Base-by-base conservation (phyloP, 2,113 vertebrate genomes). In the Oophaga pumilio region DNA sequence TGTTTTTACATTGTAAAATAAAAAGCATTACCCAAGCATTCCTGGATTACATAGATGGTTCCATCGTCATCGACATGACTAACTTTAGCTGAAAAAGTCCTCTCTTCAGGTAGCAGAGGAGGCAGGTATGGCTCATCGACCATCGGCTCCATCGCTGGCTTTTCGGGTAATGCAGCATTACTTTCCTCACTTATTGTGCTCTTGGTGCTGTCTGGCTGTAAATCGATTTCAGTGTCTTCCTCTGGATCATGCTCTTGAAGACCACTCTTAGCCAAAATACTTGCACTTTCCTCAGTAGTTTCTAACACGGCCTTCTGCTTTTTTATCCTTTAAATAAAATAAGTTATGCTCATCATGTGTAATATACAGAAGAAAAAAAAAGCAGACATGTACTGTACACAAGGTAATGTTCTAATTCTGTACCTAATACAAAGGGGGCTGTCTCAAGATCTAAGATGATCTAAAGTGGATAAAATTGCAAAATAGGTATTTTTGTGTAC, bases 1-100 rank as follows among this genome's bases (percentile, higher is more conserved):
- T 8, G 17, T 62, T 59, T 62, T 62, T 62, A 62, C 20, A 11
- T 66, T n/a, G 22, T 24, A 66, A 66, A n/a, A 76, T 50, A 13
- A 17, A 80, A 28, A 14, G 14, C 33, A 50, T 82, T 94, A 96
- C 95, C 95, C 90, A 84, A 90, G 64, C 88, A 90, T 86, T 91
- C 93, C 64, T 89, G 96, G 93, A 96, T 92, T 88, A 92, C 88
- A 73, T 97, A 97, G 91, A 99, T 95, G 76, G 96, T 92, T 74
- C 98, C 97, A 76, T 98, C 95, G 0, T 91, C 91, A 89, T 94
- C 95, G 84, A 99, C 14, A 1, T 92, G 96, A 57, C 94, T 96
- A 52, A 99, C 92, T 66, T 52, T 73, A 89, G 96, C 95, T 24
- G 90, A 90, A 74, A 95, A 93, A 78, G 88, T 50, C 88, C 95